Percentiles rank a stretch among this genome's conserved stretches.
Evolutionary conservation across 2,797 vertebrate species (phyloP).

Genomic region (Aselliscus stoliczkanus): DNA sequence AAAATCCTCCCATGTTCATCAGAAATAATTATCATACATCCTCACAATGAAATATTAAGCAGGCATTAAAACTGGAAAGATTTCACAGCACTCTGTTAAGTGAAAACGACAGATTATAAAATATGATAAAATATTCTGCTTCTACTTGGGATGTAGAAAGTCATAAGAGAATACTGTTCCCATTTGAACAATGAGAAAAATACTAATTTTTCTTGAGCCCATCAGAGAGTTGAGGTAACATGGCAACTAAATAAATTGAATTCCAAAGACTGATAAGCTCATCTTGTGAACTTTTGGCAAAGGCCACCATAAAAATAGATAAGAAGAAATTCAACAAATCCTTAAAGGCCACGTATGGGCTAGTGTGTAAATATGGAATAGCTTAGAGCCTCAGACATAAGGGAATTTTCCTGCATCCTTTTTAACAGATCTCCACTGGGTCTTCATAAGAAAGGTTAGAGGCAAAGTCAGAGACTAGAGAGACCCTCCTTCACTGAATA

Average conservation of each 20-base stretch:
- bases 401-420: background rate
- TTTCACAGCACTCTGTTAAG: background rate
- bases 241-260: background rate
- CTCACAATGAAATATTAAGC: slow-evolving; percentile 15
- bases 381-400: background rate
- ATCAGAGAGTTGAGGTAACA: background rate
- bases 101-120: background rate
- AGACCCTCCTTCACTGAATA: background rate
- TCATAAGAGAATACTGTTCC: background rate
- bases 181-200: background rate
- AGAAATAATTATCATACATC: background rate
- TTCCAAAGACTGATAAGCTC: background rate
- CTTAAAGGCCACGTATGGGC: background rate
- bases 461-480: background rate
- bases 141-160: background rate
- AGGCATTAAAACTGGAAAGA: background rate
- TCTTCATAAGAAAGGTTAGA: background rate
- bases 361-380: background rate
- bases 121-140: background rate
- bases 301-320: background rate
- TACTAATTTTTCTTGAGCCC: background rate
- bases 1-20: background rate
- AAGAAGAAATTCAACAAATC: background rate
- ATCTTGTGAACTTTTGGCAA: background rate
- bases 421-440: background rate